These are phyloP conservation scores for Plagodis pulveraria DNA, from an alignment of 2,888 invertebrate species.

Conservation along the genomic window DNA sequence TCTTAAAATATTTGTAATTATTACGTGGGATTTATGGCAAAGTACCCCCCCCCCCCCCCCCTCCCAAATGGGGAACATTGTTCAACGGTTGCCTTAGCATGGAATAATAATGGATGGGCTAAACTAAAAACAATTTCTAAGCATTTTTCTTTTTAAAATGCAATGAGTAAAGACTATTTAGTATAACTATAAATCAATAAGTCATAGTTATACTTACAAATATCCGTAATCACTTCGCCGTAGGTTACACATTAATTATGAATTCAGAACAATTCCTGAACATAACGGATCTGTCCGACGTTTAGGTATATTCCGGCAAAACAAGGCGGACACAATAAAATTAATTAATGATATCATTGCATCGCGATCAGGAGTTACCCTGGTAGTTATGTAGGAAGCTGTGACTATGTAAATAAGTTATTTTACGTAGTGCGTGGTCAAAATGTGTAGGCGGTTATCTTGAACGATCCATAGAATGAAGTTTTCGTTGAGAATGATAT, in stretches of 20 bases:
- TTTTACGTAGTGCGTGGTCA: slow-evolving; percentile 10
- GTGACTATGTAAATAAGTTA: slow-evolving; percentile 20
- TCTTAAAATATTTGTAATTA: too few species aligned
- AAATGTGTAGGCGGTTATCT: slow-evolving; percentile 20
- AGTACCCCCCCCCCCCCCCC: too few species aligned
- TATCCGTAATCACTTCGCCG: slow-evolving; percentile 75
- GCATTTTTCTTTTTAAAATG: too few species aligned
- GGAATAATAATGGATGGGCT: too few species aligned
- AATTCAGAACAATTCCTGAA: slow-evolving; percentile 69
- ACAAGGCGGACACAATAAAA: slow-evolving; percentile 40
- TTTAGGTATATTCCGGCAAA: slow-evolving; percentile 32
- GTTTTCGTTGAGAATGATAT: not conserved
- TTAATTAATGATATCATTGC: slow-evolving; percentile 41
- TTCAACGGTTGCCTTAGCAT: too few species aligned
- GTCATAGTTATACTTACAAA: not conserved
- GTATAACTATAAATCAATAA: too few species aligned
- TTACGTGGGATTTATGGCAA: too few species aligned
- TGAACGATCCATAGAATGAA: not conserved
- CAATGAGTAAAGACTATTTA: too few species aligned
- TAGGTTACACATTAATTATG: slow-evolving; percentile 75
- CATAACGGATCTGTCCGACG: slow-evolving; percentile 67
- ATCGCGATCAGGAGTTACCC: slow-evolving; percentile 18
- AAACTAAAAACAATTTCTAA: too few species aligned
- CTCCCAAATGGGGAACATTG: too few species aligned
- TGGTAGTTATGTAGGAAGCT: not conserved